Base-by-base conservation (phyloP, 92 coral and sea anemone genomes). In the Palythoa grandiflora region DNA sequence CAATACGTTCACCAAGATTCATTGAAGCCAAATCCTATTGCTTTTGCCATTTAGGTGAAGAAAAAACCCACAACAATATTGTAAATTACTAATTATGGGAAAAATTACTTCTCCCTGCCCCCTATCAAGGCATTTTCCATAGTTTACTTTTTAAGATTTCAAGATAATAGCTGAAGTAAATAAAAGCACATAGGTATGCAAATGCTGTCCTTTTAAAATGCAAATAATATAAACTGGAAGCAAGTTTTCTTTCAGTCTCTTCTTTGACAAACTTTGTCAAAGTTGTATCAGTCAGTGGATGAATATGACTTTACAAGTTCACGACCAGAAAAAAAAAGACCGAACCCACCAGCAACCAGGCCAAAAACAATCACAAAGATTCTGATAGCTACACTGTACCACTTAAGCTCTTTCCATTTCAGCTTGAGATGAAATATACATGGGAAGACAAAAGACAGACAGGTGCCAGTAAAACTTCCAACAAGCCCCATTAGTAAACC, bases 381-480 rank as follows among this genome's bases (percentile, higher is more conserved):
- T 90, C 93, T 95, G 35, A 86, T 10, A 53, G 89, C 66, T 15
- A 95, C 73, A 73, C 88, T 86, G 87, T 95, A 93, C 98, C 98
- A 95, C 7, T 76, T 91, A 47, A 92, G 85, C 19, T 75, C 84
- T 5, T 88, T 83, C 98, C 98, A 95, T 77, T 95, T 93, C 16
- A 95, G 80, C 70, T 88, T 93, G 74, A 95, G 74, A 88, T 95
- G 98, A 76, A 95, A 95, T n/a, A 95, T 84, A 75, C 98, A 95
- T 1, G 98, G 98, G 44, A 95, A 95, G 16, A 93, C 98, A 91
- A 95, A 95, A 9, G 96, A 95, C 48, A 95, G 94, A 59, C 96
- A 95, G 1, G 96, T 95, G 16, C 98, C 98, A 16, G 98, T 95
- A 75, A 95, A 95, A 66, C 98, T 95, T n/a, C 98, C 98, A 14